Percentiles rank a stretch among this genome's conserved stretches.
These are phyloP conservation scores for Lucilia cuprina DNA, from an alignment of 1,140 invertebrate genomes.

Conservation along the genomic window DNA sequence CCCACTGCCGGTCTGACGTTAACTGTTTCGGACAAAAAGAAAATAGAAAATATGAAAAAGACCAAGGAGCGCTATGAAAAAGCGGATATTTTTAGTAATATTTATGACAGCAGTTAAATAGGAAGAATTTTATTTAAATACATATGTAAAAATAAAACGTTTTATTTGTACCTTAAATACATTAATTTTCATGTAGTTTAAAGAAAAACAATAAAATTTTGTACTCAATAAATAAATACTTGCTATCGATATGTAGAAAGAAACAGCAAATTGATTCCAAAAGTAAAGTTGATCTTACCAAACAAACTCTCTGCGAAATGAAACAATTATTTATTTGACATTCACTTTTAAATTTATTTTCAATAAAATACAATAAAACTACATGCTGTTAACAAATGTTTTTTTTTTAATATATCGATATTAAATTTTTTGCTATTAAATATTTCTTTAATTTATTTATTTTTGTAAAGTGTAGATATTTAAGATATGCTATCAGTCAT, in stretches of 20 bases:
- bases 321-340: neutral
- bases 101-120: constrained; percentile 33
- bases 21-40: constrained; percentile 50
- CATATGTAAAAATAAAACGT: neutral
- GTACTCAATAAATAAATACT: too few species aligned
- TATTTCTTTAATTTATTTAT: neutral
- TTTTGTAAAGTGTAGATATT: too few species aligned
- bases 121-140: too few species aligned
- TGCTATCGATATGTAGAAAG: too few species aligned
- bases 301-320: too few species aligned
- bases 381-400: too few species aligned
- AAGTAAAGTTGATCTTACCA: too few species aligned
- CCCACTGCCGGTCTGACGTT: neutral
- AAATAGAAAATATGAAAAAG: constrained; percentile 60
- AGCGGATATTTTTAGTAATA: constrained; percentile 51
- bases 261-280: too few species aligned
- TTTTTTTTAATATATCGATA: too few species aligned
- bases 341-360: neutral
- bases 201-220: neutral
- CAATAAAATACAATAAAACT: neutral
- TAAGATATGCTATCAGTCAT: too few species aligned
- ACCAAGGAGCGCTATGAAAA: constrained; percentile 63
- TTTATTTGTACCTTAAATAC: too few species aligned
- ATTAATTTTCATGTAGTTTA: too few species aligned
- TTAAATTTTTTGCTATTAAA: neutral